Conservation (phyloP, 2,113 vertebrate genomes). For the Orycteropus afer region DNA sequence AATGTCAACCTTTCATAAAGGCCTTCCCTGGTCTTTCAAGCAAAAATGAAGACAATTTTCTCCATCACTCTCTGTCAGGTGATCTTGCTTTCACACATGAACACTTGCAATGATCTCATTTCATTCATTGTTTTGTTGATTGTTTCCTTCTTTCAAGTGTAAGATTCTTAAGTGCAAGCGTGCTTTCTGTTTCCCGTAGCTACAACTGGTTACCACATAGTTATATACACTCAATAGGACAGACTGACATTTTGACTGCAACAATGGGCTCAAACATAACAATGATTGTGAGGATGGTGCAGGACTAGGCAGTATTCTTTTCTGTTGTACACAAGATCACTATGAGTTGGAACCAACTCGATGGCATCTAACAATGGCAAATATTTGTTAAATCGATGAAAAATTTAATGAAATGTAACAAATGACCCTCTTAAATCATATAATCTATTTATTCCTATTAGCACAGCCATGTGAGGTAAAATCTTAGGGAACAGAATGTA, state of each 20-base stretch:
- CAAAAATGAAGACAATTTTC: neutral
- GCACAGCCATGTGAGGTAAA: neutral
- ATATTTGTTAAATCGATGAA: neutral
- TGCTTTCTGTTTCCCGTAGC: neutral
- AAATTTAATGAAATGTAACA: neutral
- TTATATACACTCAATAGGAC: too few relatives aligned
- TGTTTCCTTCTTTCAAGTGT: neutral
- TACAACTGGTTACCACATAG: neutral
- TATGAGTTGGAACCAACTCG: too few relatives aligned
- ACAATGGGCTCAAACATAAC: too few relatives aligned
- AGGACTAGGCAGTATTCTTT: too few relatives aligned
- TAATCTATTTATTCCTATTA: neutral
- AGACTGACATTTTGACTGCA: too few relatives aligned
- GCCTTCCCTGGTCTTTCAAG: neutral
- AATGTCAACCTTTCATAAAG: neutral
- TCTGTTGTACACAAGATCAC: too few relatives aligned
- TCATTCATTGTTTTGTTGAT: neutral
- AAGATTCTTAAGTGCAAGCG: neutral
- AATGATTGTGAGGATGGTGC: too few relatives aligned
- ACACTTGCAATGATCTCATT: neutral
- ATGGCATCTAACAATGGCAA: too few relatives aligned
- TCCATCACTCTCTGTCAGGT: neutral
- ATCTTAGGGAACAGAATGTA: neutral
- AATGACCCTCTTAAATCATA: neutral
- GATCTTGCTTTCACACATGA: neutral